These are phyloP conservation scores for Desmodus rotundus DNA, from an alignment of 2,113 vertebrate species.

Conservation along the genomic window DNA sequence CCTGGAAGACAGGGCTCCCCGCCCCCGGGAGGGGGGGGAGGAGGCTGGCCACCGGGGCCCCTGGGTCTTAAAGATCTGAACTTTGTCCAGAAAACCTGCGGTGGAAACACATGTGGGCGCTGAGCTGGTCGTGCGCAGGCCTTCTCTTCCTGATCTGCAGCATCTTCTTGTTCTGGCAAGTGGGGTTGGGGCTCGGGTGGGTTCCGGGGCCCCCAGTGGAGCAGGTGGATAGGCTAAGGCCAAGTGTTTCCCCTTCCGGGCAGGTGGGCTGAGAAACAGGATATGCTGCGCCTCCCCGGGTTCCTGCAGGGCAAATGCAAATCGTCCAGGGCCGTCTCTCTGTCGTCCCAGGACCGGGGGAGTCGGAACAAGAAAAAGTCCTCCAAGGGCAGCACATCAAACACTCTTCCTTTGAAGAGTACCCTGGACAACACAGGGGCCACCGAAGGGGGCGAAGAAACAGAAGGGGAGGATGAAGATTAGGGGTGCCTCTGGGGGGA, in stretches of 20 bases:
- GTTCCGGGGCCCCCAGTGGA: rapidly evolving
- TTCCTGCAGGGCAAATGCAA: not conserved
- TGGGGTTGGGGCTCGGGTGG: not conserved
- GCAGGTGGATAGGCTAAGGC: not conserved
- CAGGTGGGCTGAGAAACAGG: conserved; percentile 61
- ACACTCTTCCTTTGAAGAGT: rapidly evolving
- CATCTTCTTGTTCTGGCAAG: conserved; percentile 64
- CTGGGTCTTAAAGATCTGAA: not conserved
- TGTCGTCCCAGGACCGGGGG: conserved; percentile 44
- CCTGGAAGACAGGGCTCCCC: rapidly evolving
- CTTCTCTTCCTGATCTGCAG: conserved; percentile 49
- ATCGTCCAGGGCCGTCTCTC: not conserved
- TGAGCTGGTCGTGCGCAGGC: conserved; percentile 53
- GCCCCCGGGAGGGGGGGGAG: rapidly evolving
- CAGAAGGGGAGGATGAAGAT: not conserved
- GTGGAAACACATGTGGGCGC: conserved; percentile 56
- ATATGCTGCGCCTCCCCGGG: not conserved
- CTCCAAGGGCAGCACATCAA: rapidly evolving
- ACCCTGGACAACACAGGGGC: rapidly evolving
- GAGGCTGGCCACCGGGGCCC: rapidly evolving
- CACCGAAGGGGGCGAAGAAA: not conserved
- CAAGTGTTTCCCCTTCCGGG: not conserved
- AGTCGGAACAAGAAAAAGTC: not conserved
- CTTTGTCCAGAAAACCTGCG: conserved; percentile 51
- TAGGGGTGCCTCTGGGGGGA: not conserved